phyloP scores from a whole-genome alignment of 2,113 vertebrate species.

The Centropus unirufus region DNA sequence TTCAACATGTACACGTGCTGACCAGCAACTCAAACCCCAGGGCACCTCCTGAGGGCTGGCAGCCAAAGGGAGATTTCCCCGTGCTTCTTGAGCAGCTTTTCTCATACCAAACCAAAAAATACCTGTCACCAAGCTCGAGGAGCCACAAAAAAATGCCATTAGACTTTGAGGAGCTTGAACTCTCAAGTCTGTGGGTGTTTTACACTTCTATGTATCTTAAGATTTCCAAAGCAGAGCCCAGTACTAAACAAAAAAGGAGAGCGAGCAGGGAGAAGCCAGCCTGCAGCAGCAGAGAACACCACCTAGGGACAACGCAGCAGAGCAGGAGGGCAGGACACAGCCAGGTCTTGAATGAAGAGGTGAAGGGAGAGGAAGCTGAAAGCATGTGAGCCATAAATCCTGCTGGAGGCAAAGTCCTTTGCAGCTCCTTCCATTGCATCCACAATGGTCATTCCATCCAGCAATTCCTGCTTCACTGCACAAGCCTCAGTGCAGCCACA shows the following conservation, averaged over 20 bases:
- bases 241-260: neutral
- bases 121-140: neutral
- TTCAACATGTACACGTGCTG: neutral
- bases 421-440: neutral
- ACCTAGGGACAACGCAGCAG: neutral
- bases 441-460: accelerated
- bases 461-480: neutral
- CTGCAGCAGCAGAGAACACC: neutral
- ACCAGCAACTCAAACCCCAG: neutral
- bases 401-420: neutral
- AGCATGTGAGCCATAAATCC: neutral
- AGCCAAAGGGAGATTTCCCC: neutral
- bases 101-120: neutral
- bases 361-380: neutral
- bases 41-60: neutral
- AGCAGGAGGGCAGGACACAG: neutral
- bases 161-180: neutral
- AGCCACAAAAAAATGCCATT: neutral
- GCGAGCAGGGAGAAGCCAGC: neutral
- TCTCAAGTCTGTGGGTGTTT: neutral
- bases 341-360: neutral
- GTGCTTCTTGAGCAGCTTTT: neutral
- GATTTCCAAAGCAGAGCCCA: neutral
- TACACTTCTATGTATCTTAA: neutral
- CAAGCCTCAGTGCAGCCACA: neutral